Base-by-base conservation (phyloP, 2,888 invertebrate species). In the Agrenia bidenticulata region DNA sequence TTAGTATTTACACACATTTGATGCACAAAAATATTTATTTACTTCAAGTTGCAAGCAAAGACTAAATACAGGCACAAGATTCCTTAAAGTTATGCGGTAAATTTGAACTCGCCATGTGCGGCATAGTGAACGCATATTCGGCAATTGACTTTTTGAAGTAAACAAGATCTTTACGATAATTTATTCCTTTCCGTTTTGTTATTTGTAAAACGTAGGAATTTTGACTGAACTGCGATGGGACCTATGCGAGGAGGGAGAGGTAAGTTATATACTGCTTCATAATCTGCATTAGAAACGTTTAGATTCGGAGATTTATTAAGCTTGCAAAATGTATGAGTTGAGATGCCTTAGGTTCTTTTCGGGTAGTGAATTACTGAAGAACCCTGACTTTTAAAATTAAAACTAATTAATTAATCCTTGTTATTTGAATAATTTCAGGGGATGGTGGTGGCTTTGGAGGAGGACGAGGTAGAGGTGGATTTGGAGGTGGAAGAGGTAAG, bases 211-310 rank as follows among this genome's bases (percentile, higher is more conserved):
- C 5, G 5, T 5, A 11, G 5, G 32, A 32, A 32, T 32, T n/a
- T n/a, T 32, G 11, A 32, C 11, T 32, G 4, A 4, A 11, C 32
- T 11, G 11, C 4, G 11, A 55, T 55, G 55, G 55, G 55, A 17
- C 55, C 55, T 26, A 53, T 67, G 17, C 42, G 55, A 15, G 54
- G 42, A 24, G 60, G 45, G 11, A 51, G 51, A 32, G 37, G 51
- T 53, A 39, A 55, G 26, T 19, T 45, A 45, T 19, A 19, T 51
- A 51, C 23, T 51, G n/a, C n/a, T 32, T 4, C 32, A 32, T 11
- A 32, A 7, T 32, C 5, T 32, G 32, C 32, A 32, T 32, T 32
- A n/a, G n/a, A n/a, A n/a, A n/a, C n/a, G n/a, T n/a, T n/a, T n/a
- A n/a, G 32, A 32, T 32, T 32, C n/a, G n/a, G 32, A 32, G 32